A percentile compares a stretch with the other conserved stretches of the same genome.
These are phyloP conservation scores for Leptogaster cylindrica DNA, from an alignment of 2,888 invertebrate species.

Conservation along the genomic window DNA sequence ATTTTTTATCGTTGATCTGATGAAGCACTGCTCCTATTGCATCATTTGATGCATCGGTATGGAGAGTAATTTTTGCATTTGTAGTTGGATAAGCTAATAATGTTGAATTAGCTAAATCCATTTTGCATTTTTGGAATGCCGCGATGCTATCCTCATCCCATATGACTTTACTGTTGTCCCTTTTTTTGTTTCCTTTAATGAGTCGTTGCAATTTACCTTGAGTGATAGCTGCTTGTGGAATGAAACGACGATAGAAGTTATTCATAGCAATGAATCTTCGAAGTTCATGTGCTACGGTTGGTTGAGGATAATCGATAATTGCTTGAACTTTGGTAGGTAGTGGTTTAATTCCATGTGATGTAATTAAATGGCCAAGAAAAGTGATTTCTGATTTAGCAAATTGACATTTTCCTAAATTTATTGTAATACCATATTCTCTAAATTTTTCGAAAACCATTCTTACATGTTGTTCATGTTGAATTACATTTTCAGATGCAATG, in stretches of 20 bases:
- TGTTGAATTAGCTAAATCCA: background rate
- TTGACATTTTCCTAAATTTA: slow-evolving; percentile 44
- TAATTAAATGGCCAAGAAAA: background rate
- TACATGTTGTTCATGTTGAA: background rate
- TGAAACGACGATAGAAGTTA: slow-evolving; percentile 7
- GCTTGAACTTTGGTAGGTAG: background rate
- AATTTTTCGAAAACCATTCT: background rate
- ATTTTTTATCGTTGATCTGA: slow-evolving; percentile 33
- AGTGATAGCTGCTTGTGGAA: slow-evolving; percentile 8
- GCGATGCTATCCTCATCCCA: background rate
- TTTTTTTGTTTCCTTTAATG: slow-evolving; percentile 15
- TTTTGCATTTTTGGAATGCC: background rate
- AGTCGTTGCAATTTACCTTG: background rate
- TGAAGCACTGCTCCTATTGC: slow-evolving; percentile 29
- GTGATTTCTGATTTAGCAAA: slow-evolving; percentile 47
- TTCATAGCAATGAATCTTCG: slow-evolving; percentile 8
- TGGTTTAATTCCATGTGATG: background rate
- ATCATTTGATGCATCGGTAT: slow-evolving; percentile 35
- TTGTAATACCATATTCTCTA: background rate
- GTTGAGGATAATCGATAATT: background rate
- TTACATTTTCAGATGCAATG: background rate
- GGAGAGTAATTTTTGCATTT: background rate
- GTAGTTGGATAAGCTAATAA: background rate
- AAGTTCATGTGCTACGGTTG: background rate
- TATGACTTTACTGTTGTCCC: background rate